Conservation (phyloP, 2,888 invertebrate genomes). For the Diogma glabrata region DNA sequence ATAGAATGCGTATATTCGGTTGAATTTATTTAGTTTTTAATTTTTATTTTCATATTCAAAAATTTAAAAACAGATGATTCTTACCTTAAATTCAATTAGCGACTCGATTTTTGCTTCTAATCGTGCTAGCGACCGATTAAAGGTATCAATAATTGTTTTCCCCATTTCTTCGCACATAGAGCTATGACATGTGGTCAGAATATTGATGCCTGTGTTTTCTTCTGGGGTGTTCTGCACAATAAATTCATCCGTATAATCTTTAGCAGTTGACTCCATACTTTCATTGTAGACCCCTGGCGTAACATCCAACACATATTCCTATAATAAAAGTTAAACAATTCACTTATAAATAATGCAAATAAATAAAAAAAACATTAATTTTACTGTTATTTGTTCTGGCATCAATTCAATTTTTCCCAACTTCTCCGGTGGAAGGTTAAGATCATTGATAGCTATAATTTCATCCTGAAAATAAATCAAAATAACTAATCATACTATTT, state of each 20-base stretch:
- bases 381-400: too few relatives aligned
- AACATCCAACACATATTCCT: not conserved
- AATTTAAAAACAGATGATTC: not conserved
- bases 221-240: not conserved
- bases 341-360: too few relatives aligned
- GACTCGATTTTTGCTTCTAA: not conserved
- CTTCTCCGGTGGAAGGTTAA: too few relatives aligned
- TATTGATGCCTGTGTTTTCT: not conserved
- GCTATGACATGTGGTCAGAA: not conserved
- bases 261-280: too few relatives aligned
- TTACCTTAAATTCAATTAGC: not conserved
- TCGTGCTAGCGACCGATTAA: not conserved
- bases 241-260: too few relatives aligned
- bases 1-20: not conserved
- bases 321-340: constrained; percentile 1
- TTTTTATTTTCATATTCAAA: not conserved
- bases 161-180: not conserved
- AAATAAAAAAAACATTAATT: not conserved
- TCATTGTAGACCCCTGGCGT: too few relatives aligned
- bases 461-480: too few relatives aligned
- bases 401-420: too few relatives aligned
- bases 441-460: too few relatives aligned
- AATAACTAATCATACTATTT: too few relatives aligned
- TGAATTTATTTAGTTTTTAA: not conserved
- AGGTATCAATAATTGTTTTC: not conserved